Base-by-base conservation (phyloP, 2,888 invertebrate species). In the Microctonus brassicae region DNA sequence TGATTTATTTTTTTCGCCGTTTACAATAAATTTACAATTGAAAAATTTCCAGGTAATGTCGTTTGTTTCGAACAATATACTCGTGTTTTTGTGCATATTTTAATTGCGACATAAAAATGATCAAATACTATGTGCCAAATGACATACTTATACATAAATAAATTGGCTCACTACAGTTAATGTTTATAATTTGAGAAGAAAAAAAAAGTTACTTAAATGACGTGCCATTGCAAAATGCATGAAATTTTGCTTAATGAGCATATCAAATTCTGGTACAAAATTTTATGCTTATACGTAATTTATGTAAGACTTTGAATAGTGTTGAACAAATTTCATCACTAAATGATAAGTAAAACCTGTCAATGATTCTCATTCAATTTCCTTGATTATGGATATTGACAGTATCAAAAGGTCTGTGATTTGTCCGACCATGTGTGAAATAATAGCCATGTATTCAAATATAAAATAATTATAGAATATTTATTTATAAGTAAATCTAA, bases 321-420 rank as follows among this genome's bases (percentile, higher is more conserved):
- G 22, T 22, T 20, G 22, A 22, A 24, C 10, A 9, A 47, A 9
- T 20, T 9, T 57, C 24, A 26, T 57, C 29, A 13, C 6, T 6
- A n/a, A 57, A 29, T 57, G 29, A 39, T n/a, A 39, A 3, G n/a
- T n/a, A 2, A n/a, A 39, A 39, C n/a, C n/a, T 39, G 39, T 39
- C 39, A 39, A 39, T 39, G 5, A 39, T n/a, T 29, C n/a, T 57
- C 7, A 29, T 7, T 29, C 26, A 17, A n/a, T 57, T 57, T 29
- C 10, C 13, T 17, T 2, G 6, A 53, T 9, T 13, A 29, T 57
- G 2, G 7, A 57, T 13, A 17, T 26, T 29, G 13, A 57, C 39
- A 20, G 36, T 47, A 63, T 63, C 26, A 63, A 26, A 13, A 63
- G 42, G 6, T 63, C n/a, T 63, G 63, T 63, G 63, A 63, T 63